Evolutionary conservation across 2,888 invertebrate genomes (phyloP).

Genomic region (Deroplatys truncata): DNA sequence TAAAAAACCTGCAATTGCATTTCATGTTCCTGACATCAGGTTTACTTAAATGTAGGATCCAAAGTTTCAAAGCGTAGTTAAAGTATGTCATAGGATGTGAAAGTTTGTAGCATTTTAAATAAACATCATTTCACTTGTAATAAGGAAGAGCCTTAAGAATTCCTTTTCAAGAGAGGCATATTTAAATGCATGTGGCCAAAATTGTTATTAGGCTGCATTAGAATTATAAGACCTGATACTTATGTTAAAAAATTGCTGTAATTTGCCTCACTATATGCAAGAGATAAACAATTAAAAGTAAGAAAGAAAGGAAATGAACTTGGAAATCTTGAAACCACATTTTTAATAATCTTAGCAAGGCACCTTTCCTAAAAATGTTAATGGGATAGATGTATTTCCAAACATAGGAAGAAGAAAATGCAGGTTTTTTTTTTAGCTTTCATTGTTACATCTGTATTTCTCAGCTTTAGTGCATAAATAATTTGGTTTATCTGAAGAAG

Average conservation of each 20-base stretch:
- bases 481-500: too few species aligned
- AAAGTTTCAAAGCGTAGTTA: neutral
- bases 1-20: neutral
- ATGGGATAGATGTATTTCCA: too few species aligned
- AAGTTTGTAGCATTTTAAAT: neutral
- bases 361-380: too few species aligned
- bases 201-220: neutral
- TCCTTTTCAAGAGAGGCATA: neutral
- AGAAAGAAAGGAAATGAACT: neutral
- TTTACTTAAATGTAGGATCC: neutral
- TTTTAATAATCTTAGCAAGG: too few species aligned
- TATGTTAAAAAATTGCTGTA: neutral
- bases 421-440: too few species aligned
- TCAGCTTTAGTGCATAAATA: too few species aligned
- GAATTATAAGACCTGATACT: neutral
- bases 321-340: neutral
- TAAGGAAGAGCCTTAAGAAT: neutral
- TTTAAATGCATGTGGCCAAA: neutral
- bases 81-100: neutral
- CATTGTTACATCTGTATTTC: too few species aligned
- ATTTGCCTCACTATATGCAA: neutral
- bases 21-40: neutral
- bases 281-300: neutral
- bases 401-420: too few species aligned
- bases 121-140: neutral